Conservation (phyloP, 2,113 vertebrate species). For the Phodopus roborovskii region DNA sequence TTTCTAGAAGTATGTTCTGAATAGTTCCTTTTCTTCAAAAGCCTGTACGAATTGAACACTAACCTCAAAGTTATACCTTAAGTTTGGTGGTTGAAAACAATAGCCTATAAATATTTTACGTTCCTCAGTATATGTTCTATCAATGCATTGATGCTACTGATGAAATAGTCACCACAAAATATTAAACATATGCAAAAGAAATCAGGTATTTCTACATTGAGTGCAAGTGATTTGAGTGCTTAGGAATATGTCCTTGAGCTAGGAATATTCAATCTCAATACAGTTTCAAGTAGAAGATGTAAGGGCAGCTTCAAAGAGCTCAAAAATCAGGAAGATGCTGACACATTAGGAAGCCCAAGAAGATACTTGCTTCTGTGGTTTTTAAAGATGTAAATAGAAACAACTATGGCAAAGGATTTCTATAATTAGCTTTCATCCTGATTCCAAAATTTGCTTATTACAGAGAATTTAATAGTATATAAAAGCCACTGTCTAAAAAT, state of each 20-base stretch:
- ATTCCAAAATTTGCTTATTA: slow-evolving; percentile 82
- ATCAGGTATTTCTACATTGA: not conserved
- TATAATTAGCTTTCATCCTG: slow-evolving; percentile 84
- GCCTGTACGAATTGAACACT: not conserved
- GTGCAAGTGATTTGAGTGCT: not conserved
- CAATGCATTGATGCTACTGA: not conserved
- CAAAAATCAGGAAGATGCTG: slow-evolving; percentile 76
- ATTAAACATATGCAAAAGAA: not conserved
- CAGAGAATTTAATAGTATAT: slow-evolving; percentile 81
- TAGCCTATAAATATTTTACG: not conserved
- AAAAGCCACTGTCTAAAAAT: slow-evolving; percentile 79
- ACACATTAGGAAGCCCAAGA: slow-evolving; percentile 74
- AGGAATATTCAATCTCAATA: slow-evolving; percentile 40
- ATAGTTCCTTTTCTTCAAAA: slow-evolving; percentile 11
- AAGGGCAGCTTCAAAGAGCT: slow-evolving; percentile 72
- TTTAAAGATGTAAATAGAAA: slow-evolving; percentile 84
- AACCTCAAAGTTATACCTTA: not conserved
- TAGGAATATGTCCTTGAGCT: slow-evolving; percentile 58
- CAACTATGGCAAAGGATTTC: slow-evolving; percentile 76
- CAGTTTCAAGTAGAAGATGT: slow-evolving; percentile 61
- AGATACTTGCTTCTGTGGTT: slow-evolving; percentile 76
- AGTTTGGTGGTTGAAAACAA: not conserved
- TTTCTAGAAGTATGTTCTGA: not conserved
- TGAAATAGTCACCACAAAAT: slow-evolving; percentile 1
- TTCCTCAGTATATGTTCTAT: not conserved